Evolutionary conservation across 2,888 invertebrate species (phyloP).

Genomic region (Rhagium mordax): DNA sequence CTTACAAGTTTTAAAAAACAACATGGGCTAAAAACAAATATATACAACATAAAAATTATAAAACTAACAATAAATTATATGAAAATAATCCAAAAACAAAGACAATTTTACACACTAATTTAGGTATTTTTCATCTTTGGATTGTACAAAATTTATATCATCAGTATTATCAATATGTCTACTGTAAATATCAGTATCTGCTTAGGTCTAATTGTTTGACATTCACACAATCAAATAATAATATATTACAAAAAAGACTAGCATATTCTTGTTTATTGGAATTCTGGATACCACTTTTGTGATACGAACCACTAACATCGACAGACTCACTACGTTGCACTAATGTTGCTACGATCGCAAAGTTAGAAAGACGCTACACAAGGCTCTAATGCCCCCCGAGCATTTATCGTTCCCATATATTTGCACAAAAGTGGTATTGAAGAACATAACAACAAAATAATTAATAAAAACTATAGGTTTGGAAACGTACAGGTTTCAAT

Average conservation of each 20-base stretch:
- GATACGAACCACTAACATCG: conserved; percentile 10
- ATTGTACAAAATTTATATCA: conserved; percentile 66
- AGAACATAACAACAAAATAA: conserved; percentile 29
- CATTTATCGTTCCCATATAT: not conserved
- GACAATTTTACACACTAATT: conserved; percentile 54
- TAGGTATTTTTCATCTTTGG: conserved; percentile 65
- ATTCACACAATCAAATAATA: conserved; percentile 59
- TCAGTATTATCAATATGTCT: conserved; percentile 42
- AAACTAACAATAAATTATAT: conserved; percentile 39
- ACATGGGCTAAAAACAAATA: conserved; percentile 45
- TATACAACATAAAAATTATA: conserved; percentile 48
- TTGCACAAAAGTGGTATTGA: conserved; percentile 38
- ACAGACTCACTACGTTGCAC: not conserved
- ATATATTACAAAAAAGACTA: conserved; percentile 65
- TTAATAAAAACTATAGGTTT: conserved; percentile 30
- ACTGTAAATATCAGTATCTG: conserved; percentile 57
- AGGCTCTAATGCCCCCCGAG: not conserved
- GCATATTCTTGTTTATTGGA: conserved; percentile 54
- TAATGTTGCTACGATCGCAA: not conserved
- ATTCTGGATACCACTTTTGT: conserved; percentile 40
- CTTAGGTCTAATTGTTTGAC: conserved; percentile 52
- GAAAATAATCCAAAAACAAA: conserved; percentile 44
- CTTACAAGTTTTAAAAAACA: conserved; percentile 27
- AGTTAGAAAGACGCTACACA: not conserved
- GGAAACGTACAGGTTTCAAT: conserved; percentile 20